These are phyloP conservation scores for Acipenser transmontanus DNA, from an alignment of 2,797 vertebrate species.

Conservation along the genomic window DNA sequence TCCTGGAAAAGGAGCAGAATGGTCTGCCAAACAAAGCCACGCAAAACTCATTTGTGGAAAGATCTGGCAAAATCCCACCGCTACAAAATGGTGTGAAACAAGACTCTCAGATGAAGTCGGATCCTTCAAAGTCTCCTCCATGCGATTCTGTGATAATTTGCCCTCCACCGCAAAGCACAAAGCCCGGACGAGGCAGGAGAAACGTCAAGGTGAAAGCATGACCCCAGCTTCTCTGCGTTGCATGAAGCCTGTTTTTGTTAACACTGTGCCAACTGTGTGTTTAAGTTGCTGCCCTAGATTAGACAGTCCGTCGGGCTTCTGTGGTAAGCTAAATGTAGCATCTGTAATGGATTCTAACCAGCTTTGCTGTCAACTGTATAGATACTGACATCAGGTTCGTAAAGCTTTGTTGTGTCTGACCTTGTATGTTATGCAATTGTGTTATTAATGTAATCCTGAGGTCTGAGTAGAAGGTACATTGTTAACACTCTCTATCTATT, in stretches of 20 bases:
- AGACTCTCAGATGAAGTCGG: constrained; percentile 50
- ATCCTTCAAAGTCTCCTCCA: constrained; percentile 44
- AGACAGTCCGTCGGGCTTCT: constrained; percentile 17
- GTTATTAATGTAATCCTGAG: neutral
- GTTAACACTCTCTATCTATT: constrained; percentile 37
- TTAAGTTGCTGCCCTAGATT: constrained; percentile 16
- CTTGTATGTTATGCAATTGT: constrained; percentile 6
- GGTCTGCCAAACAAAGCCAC: constrained; percentile 45
- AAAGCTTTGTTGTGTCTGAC: constrained; percentile 15
- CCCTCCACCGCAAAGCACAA: constrained; percentile 86
- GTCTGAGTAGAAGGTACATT: constrained; percentile 25
- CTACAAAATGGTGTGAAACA: constrained; percentile 61
- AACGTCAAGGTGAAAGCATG: constrained; percentile 79
- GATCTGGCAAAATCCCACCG: constrained; percentile 47
- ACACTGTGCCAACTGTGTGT: constrained; percentile 20
- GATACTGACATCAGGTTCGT: no score
- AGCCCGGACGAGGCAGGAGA: constrained; percentile 83
- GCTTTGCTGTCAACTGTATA: constrained; percentile 12
- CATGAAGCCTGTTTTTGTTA: constrained; percentile 21
- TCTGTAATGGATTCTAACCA: neutral
- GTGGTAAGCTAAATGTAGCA: constrained; percentile 31
- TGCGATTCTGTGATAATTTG: constrained; percentile 84
- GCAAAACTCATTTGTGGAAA: constrained; percentile 69
- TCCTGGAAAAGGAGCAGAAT: constrained; percentile 66
- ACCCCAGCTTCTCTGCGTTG: constrained; percentile 1